Base-by-base conservation (phyloP, 2,888 invertebrate species). In the Mythimna vitellina region DNA sequence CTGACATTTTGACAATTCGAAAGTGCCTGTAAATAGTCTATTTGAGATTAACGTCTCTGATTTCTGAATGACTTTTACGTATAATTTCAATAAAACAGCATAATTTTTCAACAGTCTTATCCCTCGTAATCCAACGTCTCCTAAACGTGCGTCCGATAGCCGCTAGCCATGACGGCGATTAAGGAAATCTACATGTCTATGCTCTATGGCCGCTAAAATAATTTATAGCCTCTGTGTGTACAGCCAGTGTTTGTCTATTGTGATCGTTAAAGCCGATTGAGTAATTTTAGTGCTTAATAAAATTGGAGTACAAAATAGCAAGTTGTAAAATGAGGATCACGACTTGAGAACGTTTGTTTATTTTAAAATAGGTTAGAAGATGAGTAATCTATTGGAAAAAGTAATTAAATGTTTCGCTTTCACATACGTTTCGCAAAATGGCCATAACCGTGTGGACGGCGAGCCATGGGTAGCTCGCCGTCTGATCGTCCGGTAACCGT, bases 101-200 rank as follows among this genome's bases (percentile, higher is more conserved):
- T 38, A 10, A 12, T 3, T n/a, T 8, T 29, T n/a, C 22, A 46
- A 1, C 46, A 56, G 58, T 70, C 67, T 29, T 66, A 73, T 86
- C 88, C 86, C 65, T 22, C 58, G 7, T 80, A 82, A 54, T 63
- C 46, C 63, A 73, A 64, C 80, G 70, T 58, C 42, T 63, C 68
- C 69, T 61, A 79, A 85, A 76, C 85, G 81, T 81, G 81, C 80
- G 83, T 73, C 79, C 81, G 78, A 84, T 85, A 72, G 77, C 78
- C 80, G 67, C 76, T 78, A 78, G 84, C 81, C 85, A 84, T 82
- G 86, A 74, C 66, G 63, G 80, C 82, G 86, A 88, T 89, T 88
- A 88, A 85, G 83, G 71, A 89, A 88, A 86, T 84, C 86, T 85
- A 86, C 85, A 87, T 83, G 83, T 78, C 80, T 82, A 82, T 80